Evolutionary conservation across 35 echinoderm and acorn worm genomes (phyloP), one percentile per base, ranked within the genome.

Genomic region (Hemicentrotus pulcherrimus): DNA sequence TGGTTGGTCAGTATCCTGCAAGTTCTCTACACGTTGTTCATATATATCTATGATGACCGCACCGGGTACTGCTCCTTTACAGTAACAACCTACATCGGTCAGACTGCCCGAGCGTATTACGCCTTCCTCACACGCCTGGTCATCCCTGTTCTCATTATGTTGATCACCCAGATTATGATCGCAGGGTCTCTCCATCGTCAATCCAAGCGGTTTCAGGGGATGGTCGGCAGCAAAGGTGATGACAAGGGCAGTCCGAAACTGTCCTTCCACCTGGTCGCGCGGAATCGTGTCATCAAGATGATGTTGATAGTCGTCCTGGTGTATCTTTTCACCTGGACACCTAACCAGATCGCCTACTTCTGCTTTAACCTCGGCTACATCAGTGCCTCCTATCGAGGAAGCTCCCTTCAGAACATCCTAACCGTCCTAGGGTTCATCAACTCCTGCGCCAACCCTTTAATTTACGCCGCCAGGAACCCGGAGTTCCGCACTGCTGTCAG

Each of bases 391-490:
- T 95, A 94, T 47, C 46, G 95, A 14, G 91, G 41, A 30, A 87
- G 94, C 35, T 86, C 95, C 94, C 47, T 95, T 2, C 91, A 94
- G 48, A 88, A 92, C 24, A 28, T 91, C 35, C 86, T 97, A 86
- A 61, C 95, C 22, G 41, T 95, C 6, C 85, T 97, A 1, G 94
- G 88, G 0, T 97, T 97, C 55, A 31, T 95, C 35, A 97, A 97
- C 90, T 97, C 96, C 3, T 95, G 88, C 61, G 94, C 94, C 31
- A 97, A 97, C 86, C 96, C 96, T 65, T 95, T 97, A 70, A 97
- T 97, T 86, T 97, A 97, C 86, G 92, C 94, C 9, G 55, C 91
- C 13, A 95, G 91, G 32, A 95, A 95, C 88, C 94, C 94, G 1
- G 32, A 90, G 18, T 90, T 90, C 31, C 88, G 88, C 32, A 32